phyloP scores from a whole-genome alignment of 1,140 invertebrate species.

The Anastrepha obliqua region DNA sequence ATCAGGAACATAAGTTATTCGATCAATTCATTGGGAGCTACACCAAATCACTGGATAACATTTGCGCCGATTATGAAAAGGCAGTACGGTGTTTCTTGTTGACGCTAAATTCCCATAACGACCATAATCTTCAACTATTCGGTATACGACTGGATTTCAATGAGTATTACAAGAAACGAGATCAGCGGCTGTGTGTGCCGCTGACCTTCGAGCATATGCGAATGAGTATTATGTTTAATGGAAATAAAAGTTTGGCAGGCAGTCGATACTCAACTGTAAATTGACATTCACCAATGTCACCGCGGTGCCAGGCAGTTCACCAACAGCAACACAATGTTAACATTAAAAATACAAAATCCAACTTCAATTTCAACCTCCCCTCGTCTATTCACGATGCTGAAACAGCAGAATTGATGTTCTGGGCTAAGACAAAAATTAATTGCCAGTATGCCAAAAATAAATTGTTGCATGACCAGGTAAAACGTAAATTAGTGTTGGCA shows the following conservation, averaged over 20 bases:
- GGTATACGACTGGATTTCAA: constrained; percentile 94
- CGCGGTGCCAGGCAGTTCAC: background rate
- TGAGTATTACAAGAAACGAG: constrained; percentile 89
- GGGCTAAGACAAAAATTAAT: background rate
- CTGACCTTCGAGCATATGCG: constrained; percentile 84
- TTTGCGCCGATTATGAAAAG: constrained; percentile 80
- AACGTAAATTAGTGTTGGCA: background rate
- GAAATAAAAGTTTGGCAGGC: constrained; percentile 55
- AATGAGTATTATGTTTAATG: constrained; percentile 73
- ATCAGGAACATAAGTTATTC: constrained; percentile 79
- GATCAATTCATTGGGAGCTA: constrained; percentile 79
- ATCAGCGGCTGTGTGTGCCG: constrained; percentile 83
- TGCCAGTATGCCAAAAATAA: background rate
- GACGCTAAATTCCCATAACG: constrained; percentile 73
- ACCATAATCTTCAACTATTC: constrained; percentile 84
- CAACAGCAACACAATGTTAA: background rate
- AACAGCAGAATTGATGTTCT: background rate
- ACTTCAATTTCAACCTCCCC: background rate
- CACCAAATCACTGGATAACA: constrained; percentile 80
- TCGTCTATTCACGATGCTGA: background rate
- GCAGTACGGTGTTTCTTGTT: constrained; percentile 75
- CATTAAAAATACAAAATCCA: background rate
- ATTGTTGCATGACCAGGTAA: background rate
- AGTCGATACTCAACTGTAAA: constrained; percentile 55
- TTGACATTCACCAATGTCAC: constrained; percentile 52